phyloP scores from a whole-genome alignment of 2,888 invertebrate genomes.

The Synanthedon myopaeformis region DNA sequence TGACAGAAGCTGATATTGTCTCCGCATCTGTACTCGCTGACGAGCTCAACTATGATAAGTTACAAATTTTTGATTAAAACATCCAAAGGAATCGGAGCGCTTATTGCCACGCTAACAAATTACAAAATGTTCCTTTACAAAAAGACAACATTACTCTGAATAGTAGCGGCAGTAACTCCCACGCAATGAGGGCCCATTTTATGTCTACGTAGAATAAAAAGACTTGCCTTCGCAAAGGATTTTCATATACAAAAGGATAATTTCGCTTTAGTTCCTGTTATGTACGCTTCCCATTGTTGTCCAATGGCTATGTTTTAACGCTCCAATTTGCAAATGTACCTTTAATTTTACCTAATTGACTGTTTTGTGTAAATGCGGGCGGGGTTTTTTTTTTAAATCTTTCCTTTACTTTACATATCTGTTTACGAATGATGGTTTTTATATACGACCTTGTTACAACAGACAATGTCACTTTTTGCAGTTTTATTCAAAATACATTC shows the following conservation, averaged over 20 bases:
- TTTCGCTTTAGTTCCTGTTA: slow-evolving; percentile 40
- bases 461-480: not conserved
- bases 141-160: slow-evolving; percentile 11
- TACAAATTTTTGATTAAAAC: not conserved
- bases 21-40: not conserved
- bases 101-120: not conserved
- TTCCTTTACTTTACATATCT: not conserved
- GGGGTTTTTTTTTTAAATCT: not conserved
- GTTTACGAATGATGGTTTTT: not conserved
- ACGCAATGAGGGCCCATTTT: slow-evolving; percentile 11
- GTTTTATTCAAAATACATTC: not conserved
- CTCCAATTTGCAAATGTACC: slow-evolving; percentile 28
- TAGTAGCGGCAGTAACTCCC: slow-evolving; percentile 7
- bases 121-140: slow-evolving; percentile 12
- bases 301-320: slow-evolving; percentile 24
- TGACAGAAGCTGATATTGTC: not conserved
- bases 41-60: not conserved
- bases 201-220: slow-evolving; percentile 12
- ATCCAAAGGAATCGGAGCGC: not conserved
- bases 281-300: slow-evolving; percentile 27
- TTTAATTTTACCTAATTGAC: slow-evolving; percentile 19
- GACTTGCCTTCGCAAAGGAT: slow-evolving; percentile 33
- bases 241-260: slow-evolving; percentile 52
- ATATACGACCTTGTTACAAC: not conserved
- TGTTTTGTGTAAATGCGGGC: slow-evolving; percentile 8